Evolutionary conservation across 2,113 vertebrate species (phyloP), one percentile per base, ranked within the genome.

Genomic region (Bubo blakistoni): DNA sequence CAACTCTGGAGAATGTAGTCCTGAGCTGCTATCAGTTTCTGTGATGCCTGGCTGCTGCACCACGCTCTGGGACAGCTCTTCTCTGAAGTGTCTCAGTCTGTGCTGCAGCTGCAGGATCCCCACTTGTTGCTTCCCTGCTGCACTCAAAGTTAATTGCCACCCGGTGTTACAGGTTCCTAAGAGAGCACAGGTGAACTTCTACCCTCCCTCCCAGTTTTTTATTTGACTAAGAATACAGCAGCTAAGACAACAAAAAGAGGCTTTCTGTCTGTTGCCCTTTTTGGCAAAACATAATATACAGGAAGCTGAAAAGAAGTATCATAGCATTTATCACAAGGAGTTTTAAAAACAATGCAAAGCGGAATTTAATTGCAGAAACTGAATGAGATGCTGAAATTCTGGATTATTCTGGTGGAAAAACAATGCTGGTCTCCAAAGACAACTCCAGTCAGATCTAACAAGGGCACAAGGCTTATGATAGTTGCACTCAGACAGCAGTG

Each of bases 71-170:
- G 7, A 14, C 79, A 47, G 66, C 27, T 79, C 70, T 57, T 34
- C 38, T n/a, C 30, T 3, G 7, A 29, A 36, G 22, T 10, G 10
- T 11, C 42, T 73, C 1, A 0, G 36, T 11, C 38, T 27, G 30
- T 3, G 2, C 27, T 10, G 6, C 54, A 36, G 30, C 40, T 20
- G 30, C 46, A 61, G 30, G 18, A 9, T 44, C 27, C 38, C 22
- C 4, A 0, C 79, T 55, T 29, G 7, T 18, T 18, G 1, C 18
- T 34, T 29, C 46, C 26, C 59, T 38, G 10, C 9, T 12, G 2
- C 71, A 9, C 38, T 40, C 26, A 36, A 69, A 42, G 9, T 16
- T 17, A 29, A 34, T 1, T 58, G 21, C 18, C 44, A 63, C 29
- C 3, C 4, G 19, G 32, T 9, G 3, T 16, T 36, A 46, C 0